A percentile compares a stretch with the other conserved stretches of the same genome.
These are phyloP conservation scores for Avahi laniger DNA, from an alignment of 2,797 vertebrate genomes.

Conservation along the genomic window DNA sequence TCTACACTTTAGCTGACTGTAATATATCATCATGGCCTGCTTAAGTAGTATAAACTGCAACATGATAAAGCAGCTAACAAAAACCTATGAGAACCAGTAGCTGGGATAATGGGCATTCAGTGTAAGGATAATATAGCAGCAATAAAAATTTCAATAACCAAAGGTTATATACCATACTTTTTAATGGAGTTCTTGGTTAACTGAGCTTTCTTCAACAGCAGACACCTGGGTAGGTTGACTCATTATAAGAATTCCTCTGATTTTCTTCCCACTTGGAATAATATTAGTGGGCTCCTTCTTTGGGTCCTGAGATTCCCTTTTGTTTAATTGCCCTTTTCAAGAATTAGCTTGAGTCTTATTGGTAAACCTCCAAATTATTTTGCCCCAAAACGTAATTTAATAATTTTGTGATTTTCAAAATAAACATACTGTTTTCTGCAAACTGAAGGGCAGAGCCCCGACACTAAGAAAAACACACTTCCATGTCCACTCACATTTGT, in stretches of 20 bases:
- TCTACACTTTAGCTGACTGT: constrained; percentile 74
- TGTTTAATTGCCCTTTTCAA: neutral
- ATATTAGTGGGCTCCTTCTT: neutral
- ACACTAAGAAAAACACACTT: neutral
- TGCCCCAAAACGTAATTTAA: neutral
- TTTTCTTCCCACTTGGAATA: constrained; percentile 34
- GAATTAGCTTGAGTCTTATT: neutral
- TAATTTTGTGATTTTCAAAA: neutral
- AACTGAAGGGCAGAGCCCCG: neutral
- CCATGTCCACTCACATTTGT: neutral
- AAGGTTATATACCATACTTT: constrained; percentile 66
- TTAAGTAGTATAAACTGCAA: constrained; percentile 75
- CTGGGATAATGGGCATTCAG: constrained; percentile 70
- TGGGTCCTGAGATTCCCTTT: neutral
- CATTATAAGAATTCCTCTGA: neutral
- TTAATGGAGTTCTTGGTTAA: constrained; percentile 65
- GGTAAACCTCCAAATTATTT: neutral
- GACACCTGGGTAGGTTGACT: neutral
- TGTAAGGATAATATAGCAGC: constrained; percentile 63
- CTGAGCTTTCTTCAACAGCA: constrained; percentile 47
- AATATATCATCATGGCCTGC: constrained; percentile 76
- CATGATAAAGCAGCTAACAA: constrained; percentile 75
- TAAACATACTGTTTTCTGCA: neutral
- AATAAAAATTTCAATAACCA: constrained; percentile 68
- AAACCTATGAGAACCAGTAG: constrained; percentile 70